Conservation (phyloP, 2,797 vertebrate genomes). For the Enteromius afrohamiltoni region DNA sequence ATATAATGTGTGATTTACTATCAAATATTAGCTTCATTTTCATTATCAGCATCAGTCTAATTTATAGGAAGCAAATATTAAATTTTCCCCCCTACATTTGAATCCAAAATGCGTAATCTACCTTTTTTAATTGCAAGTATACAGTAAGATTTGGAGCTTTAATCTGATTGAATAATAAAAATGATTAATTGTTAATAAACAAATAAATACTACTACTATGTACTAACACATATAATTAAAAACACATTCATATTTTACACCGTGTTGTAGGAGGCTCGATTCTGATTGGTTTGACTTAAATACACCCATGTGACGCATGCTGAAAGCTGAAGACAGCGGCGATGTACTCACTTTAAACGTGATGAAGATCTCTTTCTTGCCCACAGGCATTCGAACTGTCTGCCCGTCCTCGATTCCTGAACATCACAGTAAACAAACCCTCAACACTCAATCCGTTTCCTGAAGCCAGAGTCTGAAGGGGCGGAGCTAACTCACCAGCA, state of each 20-base stretch:
- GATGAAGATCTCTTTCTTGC: slow-evolving; percentile 95
- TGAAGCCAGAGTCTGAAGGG: background rate
- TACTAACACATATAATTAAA: background rate
- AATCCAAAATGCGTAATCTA: no score
- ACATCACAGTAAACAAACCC: background rate
- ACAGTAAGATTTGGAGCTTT: background rate
- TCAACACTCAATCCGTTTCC: background rate
- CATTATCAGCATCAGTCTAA: background rate
- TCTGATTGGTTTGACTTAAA: background rate
- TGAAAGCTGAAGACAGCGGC: background rate
- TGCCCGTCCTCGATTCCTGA: slow-evolving; percentile 95
- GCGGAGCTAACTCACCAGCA: slow-evolving; percentile 81
- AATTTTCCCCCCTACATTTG: background rate
- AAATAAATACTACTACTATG: background rate
- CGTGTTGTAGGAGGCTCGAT: background rate
- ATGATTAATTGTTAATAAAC: no score
- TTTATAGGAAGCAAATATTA: background rate
- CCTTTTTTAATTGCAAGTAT: no score
- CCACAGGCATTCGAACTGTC: slow-evolving; percentile 95
- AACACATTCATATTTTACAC: no score
- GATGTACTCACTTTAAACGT: slow-evolving; percentile 85
- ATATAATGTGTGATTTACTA: background rate
- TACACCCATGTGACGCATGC: background rate
- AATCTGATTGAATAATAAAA: background rate
- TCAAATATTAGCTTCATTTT: background rate